Base-by-base conservation (phyloP, 2,797 vertebrate species). In the Esox masquinongy region DNA sequence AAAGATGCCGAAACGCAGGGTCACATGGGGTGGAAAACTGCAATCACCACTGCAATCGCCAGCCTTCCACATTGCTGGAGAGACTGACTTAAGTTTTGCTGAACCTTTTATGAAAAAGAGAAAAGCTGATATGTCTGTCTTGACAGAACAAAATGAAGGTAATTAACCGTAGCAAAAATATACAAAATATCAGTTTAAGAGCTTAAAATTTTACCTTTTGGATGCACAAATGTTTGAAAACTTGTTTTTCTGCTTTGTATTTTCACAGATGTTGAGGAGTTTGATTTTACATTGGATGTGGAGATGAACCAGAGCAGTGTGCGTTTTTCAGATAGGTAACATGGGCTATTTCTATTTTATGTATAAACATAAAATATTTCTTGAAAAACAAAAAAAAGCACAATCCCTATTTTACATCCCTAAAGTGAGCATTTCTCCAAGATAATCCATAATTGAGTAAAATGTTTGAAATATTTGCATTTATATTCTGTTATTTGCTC, bases 21-120 rank as follows among this genome's bases (percentile, higher is more conserved):
- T 96, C 47, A 99, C 98, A 0, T 99, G 98, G 97, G 97, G 95
- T 56, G 97, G 97, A 51, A 96, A 96, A 86, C 90, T 95, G 8
- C 56, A n/a, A 61, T 31, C 29, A 31, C 29, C 29, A 31, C 29
- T 31, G 29, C 29, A 31, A 31, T 17, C 51, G 0, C 68, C 85
- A 0, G 72, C 66, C 6, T 66, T 56, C 6, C 88, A 84, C 5
- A 88, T 84, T 0, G 63, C 80, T 8, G 86, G 80, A 0, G 43
- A 50, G 0, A 74, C 82, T 29, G 90, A 93, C 29, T 85, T 91
- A 29, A 92, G 91, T 78, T 90, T 92, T 24, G 78, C 86, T 4
- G 83, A 80, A 0, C 75, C 84, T 0, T 69, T 84, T 72, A 66
- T 74, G 69, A 82, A 91, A 83, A 93, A 90, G 86, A 86, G 83